Evolutionary conservation across 2,888 invertebrate species (phyloP), one percentile per base, ranked within the genome.

Genomic region (Tenthredo distinguenda): DNA sequence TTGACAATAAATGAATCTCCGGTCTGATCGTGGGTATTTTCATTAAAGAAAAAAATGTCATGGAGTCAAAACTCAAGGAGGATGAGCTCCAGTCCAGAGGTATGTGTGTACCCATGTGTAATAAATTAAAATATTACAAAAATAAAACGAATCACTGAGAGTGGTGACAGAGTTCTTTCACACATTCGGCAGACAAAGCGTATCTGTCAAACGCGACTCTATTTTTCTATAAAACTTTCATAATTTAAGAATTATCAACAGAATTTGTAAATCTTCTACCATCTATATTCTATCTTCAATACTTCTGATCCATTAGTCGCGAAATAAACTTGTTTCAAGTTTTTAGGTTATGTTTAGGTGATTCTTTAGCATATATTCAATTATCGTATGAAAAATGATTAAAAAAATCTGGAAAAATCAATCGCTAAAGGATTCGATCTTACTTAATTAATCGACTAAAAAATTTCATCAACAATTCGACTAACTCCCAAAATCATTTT

Each of bases 61-160:
- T 77, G 77, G 77, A 77, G 77, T 50, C 77, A 77, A 77, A 77
- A 55, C 77, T 77, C 77, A 55, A 77, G 31, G 77, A 77, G 77
- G 77, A 77, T 77, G 77, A 77, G 77, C 50, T 55, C 55, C 18
- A 77, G 77, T 50, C 77, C 77, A 34, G 55, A 77, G 77, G 77
- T 55, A 77, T 6, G 77, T 55, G 55, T 6, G 55, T 55, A 34
- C 9, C 43, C n/a, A 34, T 26, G 47, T 77, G 18, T 31, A 34
- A 55, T 76, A 15, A 77, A 77, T 34, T 10, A 21, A 43, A n/a
- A 18, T 31, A 12, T 7, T 18, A n/a, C 2, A 34, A 18, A 55
- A 9, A 50, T 7, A 9, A 34, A 31, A 7, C 0, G 55, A 15
- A 34, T 6, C 10, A 26, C 10, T 26, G 1, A 62, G 9, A 5